A percentile compares a stretch with the other conserved stretches of the same genome.
Conservation (phyloP, 2,888 invertebrate species). For the Eupithecia dodoneata region DNA sequence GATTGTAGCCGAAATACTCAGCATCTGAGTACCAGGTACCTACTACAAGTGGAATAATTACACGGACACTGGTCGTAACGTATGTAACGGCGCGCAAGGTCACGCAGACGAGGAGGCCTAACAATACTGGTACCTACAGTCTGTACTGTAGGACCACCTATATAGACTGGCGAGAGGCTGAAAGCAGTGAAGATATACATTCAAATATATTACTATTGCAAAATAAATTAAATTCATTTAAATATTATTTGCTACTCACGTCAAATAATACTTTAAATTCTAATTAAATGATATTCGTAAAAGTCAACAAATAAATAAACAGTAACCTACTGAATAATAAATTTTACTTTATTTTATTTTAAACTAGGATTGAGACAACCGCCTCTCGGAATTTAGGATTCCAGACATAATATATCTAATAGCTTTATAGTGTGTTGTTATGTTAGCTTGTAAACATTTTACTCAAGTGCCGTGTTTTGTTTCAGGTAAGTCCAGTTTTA, state of each 20-base stretch:
- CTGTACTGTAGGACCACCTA: too few species aligned
- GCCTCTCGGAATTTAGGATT: not conserved
- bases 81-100: constrained; percentile 3
- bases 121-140: not conserved
- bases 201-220: too few species aligned
- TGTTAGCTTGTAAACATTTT: not conserved
- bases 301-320: too few species aligned
- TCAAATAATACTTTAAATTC: too few species aligned
- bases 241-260: too few species aligned
- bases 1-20: not conserved
- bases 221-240: too few species aligned
- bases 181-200: too few species aligned
- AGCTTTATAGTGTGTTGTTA: not conserved
- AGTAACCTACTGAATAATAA: too few species aligned
- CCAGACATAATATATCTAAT: not conserved
- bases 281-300: too few species aligned
- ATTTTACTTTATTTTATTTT: too few species aligned
- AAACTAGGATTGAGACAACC: not conserved
- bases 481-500: constrained; percentile 9
- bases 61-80: not conserved
- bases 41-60: not conserved
- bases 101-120: not conserved
- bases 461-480: not conserved
- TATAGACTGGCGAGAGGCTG: too few species aligned
- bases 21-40: not conserved